These are phyloP conservation scores for Lucinisca nassula DNA, from an alignment of 2,888 invertebrate genomes.

Conservation along the genomic window DNA sequence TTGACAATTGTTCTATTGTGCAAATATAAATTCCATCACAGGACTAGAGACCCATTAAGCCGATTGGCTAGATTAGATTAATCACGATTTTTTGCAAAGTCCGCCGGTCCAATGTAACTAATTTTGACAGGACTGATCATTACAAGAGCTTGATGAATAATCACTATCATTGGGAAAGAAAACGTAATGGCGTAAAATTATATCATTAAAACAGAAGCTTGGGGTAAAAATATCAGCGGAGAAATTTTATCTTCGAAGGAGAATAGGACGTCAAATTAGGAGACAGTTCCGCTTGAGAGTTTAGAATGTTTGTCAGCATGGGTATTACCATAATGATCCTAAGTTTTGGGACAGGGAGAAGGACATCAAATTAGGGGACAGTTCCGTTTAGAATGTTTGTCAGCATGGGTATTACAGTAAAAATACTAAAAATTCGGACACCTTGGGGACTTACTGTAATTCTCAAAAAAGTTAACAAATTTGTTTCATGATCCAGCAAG, in stretches of 20 bases:
- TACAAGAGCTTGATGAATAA: constrained; percentile 55
- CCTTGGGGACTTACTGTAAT: no score
- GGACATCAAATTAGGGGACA: no score
- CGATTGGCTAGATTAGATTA: constrained; percentile 69
- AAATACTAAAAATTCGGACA: no score
- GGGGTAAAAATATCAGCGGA: neutral
- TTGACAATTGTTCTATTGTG: constrained; percentile 54
- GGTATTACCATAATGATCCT: no score
- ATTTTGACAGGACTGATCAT: constrained; percentile 67
- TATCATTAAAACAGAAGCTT: constrained; percentile 8
- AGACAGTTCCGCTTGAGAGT: no score
- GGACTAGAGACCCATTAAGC: constrained; percentile 63
- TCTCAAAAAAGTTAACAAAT: no score
- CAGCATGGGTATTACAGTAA: no score
- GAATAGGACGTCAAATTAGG: no score
- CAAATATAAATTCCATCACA: constrained; percentile 42
- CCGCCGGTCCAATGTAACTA: constrained; percentile 59
- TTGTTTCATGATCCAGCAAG: no score
- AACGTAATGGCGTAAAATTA: constrained; percentile 14
- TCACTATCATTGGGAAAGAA: constrained; percentile 26
- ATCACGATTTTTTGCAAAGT: constrained; percentile 41
- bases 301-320: no score
- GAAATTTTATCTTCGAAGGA: neutral
- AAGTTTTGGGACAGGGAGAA: no score
- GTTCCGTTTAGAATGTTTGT: no score